Evolutionary conservation across 2,113 vertebrate species (phyloP).

Genomic region (Megaceryle torquata): DNA sequence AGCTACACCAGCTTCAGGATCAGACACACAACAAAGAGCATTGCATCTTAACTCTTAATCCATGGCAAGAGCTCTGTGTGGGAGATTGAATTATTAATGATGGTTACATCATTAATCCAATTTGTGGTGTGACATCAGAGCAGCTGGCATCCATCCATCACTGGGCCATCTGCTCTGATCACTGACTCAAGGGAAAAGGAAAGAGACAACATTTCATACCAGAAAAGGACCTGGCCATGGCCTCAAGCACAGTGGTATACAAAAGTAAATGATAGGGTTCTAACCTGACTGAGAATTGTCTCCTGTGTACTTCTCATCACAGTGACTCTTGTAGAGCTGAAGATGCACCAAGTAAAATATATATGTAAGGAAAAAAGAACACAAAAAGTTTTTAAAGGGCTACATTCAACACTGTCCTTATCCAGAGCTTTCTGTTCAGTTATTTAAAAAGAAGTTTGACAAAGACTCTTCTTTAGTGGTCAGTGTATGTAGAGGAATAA

Average conservation of each 20-base stretch:
- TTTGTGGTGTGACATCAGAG: neutral
- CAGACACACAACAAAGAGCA: neutral
- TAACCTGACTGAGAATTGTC: conserved; percentile 89
- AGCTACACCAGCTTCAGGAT: neutral
- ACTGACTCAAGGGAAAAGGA: neutral
- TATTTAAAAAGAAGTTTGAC: neutral
- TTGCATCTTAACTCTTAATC: neutral
- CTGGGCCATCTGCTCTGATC: neutral
- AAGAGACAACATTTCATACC: neutral
- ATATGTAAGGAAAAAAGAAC: conserved; percentile 21
- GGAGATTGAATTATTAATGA: neutral
- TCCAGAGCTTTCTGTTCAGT: neutral
- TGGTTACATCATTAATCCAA: neutral
- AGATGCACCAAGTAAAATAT: conserved; percentile 23
- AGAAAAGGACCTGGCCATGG: neutral
- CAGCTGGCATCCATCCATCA: neutral
- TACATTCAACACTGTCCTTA: neutral
- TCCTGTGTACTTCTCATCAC: conserved; percentile 79
- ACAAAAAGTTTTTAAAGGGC: neutral
- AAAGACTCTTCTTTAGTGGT: neutral
- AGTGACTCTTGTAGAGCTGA: conserved; percentile 82
- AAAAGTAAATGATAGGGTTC: conserved; percentile 23
- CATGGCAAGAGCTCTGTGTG: neutral
- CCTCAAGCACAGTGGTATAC: neutral
- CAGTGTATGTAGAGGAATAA: neutral